Evolutionary conservation across 2,797 vertebrate genomes (phyloP), one percentile per base, ranked within the genome.

Genomic region (Scarus forsteni): DNA sequence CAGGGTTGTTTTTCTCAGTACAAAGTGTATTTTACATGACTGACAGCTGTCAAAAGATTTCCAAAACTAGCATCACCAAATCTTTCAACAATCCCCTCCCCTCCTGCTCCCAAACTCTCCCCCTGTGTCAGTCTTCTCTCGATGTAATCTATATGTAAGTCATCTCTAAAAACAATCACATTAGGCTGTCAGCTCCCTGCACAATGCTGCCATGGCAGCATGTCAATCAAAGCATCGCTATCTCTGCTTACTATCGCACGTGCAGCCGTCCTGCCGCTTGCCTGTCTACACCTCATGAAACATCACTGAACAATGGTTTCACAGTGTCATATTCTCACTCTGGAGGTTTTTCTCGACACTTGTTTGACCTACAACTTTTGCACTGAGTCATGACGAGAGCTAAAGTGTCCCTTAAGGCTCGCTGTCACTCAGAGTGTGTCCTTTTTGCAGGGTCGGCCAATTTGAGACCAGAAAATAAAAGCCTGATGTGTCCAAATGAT

Each of bases 131-230:
- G 83, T 92, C 38, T 0, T 48, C 51, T 57, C 65, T 10, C 68
- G 61, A 74, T 85, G 59, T 83, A 75, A 82, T 84, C 80, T 87
- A 86, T 80, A 84, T 86, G 84, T 80, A 83, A 86, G 75, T 80
- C 77, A 60, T 36, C 72, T 78, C 54, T 52, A 79, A 83, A 50
- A 78, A 85, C 72, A 73, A 76, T 71, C 62, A 71, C 61, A 70
- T 84, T 75, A 73, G 34, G 7, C 66, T 44, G 73, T 81, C 81
- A 66, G 50, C 67, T 75, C 58, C 10, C 42, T 38, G 63, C 51
- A 58, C 74, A 66, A 54, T 6, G 60, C 68, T 59, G 66, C 55
- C 53, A 48, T n/a, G 45, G 46, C 42, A 15, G 15, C 4, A 0
- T 60, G 80, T 80, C 90, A 85, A 84, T 86, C 88, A 85, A 55